Conservation (phyloP, 30 jellyfish, hydroid and myxozoan genomes). For the Rhopilema esculentum region DNA sequence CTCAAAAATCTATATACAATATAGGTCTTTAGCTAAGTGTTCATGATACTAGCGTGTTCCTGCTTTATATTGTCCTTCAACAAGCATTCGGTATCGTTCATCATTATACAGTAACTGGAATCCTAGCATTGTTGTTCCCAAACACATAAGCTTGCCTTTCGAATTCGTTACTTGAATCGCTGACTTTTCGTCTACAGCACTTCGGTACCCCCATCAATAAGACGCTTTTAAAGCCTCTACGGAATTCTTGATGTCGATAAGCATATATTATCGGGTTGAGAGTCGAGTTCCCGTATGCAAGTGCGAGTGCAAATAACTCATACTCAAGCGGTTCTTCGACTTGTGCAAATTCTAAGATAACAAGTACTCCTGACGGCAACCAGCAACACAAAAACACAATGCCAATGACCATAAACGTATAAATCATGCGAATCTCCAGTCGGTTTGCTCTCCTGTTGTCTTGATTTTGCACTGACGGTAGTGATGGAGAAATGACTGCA, state of each 20-base stretch:
- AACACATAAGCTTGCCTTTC: no score
- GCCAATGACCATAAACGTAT: constrained; percentile 55
- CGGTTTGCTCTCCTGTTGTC: constrained; percentile 1
- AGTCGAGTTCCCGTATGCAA: constrained; percentile 69
- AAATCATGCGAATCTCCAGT: constrained; percentile 46
- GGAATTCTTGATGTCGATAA: constrained; percentile 70
- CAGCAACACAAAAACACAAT: constrained; percentile 43
- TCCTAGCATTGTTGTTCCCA: no score
- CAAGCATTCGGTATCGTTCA: no score
- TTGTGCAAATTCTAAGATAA: constrained; percentile 23
- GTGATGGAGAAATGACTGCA: neutral
- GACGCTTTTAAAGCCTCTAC: constrained; percentile 9
- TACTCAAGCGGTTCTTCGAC: constrained; percentile 42
- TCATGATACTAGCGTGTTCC: neutral
- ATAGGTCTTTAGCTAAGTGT: neutral
- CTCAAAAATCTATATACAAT: neutral
- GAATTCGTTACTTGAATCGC: no score
- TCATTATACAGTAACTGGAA: no score
- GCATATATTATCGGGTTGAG: constrained; percentile 81
- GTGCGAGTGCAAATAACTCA: constrained; percentile 47
- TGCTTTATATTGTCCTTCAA: no score
- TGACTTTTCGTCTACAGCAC: no score
- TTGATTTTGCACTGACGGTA: neutral
- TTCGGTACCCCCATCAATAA: neutral
- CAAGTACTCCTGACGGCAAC: constrained; percentile 58